Evolutionary conservation across 2,797 vertebrate genomes (phyloP).

Genomic region (Myotis planiceps): DNA sequence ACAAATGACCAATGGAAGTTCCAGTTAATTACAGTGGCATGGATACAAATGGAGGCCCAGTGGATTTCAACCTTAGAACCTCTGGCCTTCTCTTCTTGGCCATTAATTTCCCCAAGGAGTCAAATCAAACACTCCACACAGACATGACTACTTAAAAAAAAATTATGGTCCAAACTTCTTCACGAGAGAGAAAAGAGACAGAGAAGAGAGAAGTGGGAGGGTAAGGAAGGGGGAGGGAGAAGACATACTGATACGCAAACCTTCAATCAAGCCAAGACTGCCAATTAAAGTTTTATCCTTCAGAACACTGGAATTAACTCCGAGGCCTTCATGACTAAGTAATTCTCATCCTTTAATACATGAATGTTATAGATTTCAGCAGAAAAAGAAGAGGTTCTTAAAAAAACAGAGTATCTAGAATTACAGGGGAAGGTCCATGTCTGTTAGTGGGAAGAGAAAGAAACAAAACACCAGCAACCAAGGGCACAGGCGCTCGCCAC

Average conservation of each 20-base stretch:
- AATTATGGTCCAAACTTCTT: background rate
- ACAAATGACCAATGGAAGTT: background rate
- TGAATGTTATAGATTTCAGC: background rate
- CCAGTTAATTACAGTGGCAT: background rate
- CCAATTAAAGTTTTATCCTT: slow-evolving; percentile 33
- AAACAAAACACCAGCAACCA: background rate
- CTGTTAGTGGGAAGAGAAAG: background rate
- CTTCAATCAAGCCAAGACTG: background rate
- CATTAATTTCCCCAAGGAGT: slow-evolving; percentile 4
- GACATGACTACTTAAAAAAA: background rate
- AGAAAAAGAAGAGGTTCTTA: background rate
- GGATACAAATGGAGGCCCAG: background rate
- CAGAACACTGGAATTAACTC: slow-evolving; percentile 11
- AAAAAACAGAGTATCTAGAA: background rate
- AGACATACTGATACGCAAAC: background rate
- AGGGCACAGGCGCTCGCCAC: background rate
- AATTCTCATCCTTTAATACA: background rate
- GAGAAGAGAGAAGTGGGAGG: background rate
- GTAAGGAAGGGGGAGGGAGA: background rate
- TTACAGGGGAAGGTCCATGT: background rate
- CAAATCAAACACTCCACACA: background rate
- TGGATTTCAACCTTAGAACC: background rate
- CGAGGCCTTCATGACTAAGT: background rate
- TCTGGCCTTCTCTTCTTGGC: background rate
- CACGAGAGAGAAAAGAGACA: background rate